These are phyloP conservation scores for Gerosis bhagava DNA, from an alignment of 2,888 invertebrate species.

Conservation along the genomic window DNA sequence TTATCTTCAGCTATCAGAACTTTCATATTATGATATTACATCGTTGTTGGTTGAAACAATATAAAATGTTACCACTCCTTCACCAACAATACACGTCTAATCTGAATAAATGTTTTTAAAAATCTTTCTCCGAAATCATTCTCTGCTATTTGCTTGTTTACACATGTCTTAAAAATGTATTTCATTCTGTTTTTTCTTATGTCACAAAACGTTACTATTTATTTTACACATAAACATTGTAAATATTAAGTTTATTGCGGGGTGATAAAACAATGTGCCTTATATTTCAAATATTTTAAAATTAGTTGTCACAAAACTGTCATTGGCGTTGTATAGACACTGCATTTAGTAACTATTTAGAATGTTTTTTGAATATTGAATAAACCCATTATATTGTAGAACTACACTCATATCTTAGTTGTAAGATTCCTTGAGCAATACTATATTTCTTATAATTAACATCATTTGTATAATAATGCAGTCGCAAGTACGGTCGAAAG, in stretches of 20 bases:
- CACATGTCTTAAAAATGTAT: too few relatives aligned
- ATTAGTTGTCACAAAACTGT: conserved; percentile 16
- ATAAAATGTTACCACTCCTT: too few relatives aligned
- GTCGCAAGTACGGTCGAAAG: conserved; percentile 12
- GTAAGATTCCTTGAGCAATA: conserved; percentile 23
- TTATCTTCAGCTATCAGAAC: too few relatives aligned
- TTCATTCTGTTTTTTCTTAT: conserved; percentile 7
- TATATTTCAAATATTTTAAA: conserved; percentile 13
- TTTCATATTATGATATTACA: too few relatives aligned
- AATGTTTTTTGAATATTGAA: neutral
- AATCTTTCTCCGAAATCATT: too few relatives aligned
- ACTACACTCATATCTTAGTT: conserved; percentile 9
- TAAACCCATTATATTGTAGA: too few relatives aligned
- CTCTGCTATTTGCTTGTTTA: too few relatives aligned
- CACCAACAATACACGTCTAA: too few relatives aligned
- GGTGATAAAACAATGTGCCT: conserved; percentile 28
- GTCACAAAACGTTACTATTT: conserved; percentile 18
- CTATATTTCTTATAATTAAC: conserved; percentile 18
- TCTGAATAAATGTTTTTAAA: too few relatives aligned
- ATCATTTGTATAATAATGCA: neutral
- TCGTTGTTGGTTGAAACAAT: too few relatives aligned
- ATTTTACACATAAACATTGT: conserved; percentile 24
- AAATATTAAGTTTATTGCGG: conserved; percentile 26
- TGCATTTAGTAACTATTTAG: conserved; percentile 32
- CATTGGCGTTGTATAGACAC: conserved; percentile 29